Percentiles rank a stretch among this genome's conserved stretches.
phyloP scores from a whole-genome alignment of 1,140 invertebrate species.

The Lasioglossum baleicum region DNA sequence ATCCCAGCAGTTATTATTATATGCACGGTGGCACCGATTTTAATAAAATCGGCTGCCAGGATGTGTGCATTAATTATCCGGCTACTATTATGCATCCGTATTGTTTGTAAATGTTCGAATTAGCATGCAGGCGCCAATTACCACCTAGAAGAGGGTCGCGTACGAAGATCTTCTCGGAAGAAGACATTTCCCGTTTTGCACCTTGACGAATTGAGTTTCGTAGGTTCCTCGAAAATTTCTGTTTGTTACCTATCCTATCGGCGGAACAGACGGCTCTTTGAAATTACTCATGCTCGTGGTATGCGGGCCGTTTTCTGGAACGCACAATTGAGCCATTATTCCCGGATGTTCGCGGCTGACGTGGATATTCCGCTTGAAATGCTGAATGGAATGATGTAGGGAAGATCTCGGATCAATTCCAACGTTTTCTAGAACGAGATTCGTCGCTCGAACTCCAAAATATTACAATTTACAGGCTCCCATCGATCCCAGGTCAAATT shows the following conservation, averaged over 20 bases:
- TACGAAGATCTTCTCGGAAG: not conserved
- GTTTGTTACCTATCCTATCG: not conserved
- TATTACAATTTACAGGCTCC: too few species aligned
- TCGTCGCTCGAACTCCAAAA: too few species aligned
- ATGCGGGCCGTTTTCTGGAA: slow-evolving; percentile 11
- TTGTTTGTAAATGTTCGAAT: slow-evolving; percentile 35
- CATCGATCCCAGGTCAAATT: too few species aligned
- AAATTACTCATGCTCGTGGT: not conserved
- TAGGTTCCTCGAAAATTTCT: not conserved
- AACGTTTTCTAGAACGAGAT: too few species aligned
- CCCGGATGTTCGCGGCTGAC: slow-evolving; percentile 27
- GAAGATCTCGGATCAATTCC: too few species aligned
- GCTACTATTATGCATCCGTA: not conserved
- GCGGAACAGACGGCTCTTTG: not conserved
- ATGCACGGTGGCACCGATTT: too few species aligned
- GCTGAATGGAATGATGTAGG: not conserved
- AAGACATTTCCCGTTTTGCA: not conserved
- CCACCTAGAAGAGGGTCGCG: not conserved
- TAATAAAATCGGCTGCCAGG: not conserved
- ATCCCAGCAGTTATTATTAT: not conserved
- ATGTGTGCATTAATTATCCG: not conserved
- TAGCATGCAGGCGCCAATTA: not conserved
- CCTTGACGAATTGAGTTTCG: not conserved
- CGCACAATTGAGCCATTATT: not conserved
- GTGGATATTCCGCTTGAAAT: not conserved